Percentiles rank a stretch among this genome's conserved stretches.
Evolutionary conservation across 2,113 vertebrate species (phyloP).

Genomic region (Elachura formosa): DNA sequence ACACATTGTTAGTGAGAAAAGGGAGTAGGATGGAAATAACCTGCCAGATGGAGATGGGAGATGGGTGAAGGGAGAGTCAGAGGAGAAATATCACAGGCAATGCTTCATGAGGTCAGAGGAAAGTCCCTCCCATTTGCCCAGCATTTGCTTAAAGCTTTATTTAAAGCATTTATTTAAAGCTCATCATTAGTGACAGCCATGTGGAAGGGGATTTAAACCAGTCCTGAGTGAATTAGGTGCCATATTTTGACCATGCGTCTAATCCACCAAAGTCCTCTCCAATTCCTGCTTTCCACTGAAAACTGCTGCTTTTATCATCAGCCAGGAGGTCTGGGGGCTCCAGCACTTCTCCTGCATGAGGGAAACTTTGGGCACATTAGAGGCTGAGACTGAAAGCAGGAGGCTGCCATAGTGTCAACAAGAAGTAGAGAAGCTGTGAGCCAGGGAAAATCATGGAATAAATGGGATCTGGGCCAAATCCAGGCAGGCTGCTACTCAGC

Average conservation of each 20-base stretch:
- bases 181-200: neutral
- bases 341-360: neutral
- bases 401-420: neutral
- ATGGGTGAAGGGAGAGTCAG: neutral
- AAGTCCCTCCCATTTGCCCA: neutral
- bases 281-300: neutral
- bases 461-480: neutral
- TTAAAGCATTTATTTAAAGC: conserved; percentile 8
- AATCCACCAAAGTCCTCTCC: neutral
- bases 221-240: neutral
- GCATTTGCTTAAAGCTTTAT: no score
- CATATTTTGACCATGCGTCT: neutral
- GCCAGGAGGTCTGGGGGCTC: neutral
- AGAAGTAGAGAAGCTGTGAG: neutral
- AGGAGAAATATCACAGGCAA: neutral
- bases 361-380: neutral
- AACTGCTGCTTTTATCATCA: neutral
- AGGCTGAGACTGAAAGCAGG: neutral
- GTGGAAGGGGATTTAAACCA: neutral
- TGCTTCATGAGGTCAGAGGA: neutral
- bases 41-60: neutral
- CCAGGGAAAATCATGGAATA: neutral
- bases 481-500: neutral
- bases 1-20: neutral
- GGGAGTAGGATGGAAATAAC: neutral